A percentile compares a stretch with the other conserved stretches of the same genome.
phyloP scores from a whole-genome alignment of 2,797 vertebrate genomes.

The Xiphophorus birchmanni region DNA sequence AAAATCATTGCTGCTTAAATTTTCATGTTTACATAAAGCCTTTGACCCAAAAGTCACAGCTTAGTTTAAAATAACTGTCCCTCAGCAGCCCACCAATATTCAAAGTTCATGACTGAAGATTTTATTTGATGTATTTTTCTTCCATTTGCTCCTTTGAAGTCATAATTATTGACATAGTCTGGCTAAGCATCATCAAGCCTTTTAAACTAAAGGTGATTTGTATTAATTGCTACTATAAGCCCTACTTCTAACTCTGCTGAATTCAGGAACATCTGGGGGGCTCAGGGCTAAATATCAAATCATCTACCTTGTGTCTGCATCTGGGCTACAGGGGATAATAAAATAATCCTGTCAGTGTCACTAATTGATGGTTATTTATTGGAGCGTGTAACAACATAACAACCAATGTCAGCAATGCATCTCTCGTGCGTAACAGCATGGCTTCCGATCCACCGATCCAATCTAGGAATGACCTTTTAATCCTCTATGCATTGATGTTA shows the following conservation, averaged over 20 bases:
- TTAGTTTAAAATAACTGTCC: neutral
- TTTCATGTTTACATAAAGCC: neutral
- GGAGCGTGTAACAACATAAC: slow-evolving; percentile 3
- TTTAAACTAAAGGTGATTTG: neutral
- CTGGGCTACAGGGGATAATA: neutral
- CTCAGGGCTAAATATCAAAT: slow-evolving; percentile 2
- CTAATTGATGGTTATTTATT: slow-evolving; percentile 17
- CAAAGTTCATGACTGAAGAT: neutral
- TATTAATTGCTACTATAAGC: neutral
- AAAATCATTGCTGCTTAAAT: neutral
- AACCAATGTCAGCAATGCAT: slow-evolving; percentile 8
- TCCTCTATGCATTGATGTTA: slow-evolving; percentile 13
- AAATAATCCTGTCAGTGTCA: slow-evolving; percentile 4
- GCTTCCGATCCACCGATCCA: slow-evolving; percentile 13
- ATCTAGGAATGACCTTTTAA: slow-evolving; percentile 23
- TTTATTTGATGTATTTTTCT: neutral
- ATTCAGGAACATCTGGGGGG: neutral
- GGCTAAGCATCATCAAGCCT: neutral
- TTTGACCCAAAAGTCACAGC: neutral
- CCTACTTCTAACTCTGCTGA: neutral
- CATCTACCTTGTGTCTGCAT: neutral
- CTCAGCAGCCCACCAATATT: neutral
- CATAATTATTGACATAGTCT: neutral
- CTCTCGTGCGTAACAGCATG: slow-evolving; percentile 8
- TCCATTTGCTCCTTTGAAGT: neutral